These are phyloP conservation scores for Panurus biarmicus DNA, from an alignment of 2,113 vertebrate genomes.

Conservation along the genomic window DNA sequence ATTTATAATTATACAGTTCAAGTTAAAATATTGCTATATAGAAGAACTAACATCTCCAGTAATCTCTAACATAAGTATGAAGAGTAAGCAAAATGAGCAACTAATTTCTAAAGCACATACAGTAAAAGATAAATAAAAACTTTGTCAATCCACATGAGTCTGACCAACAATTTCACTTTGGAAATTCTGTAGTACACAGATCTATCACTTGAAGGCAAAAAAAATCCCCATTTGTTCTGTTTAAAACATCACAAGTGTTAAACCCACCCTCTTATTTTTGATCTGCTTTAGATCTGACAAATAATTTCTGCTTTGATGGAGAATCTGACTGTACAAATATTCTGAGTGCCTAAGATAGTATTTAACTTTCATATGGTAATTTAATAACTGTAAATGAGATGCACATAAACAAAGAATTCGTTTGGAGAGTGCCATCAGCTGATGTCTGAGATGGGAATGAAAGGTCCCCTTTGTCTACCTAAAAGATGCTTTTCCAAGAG, in stretches of 20 bases:
- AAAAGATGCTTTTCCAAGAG: background rate
- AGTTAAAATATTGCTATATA: background rate
- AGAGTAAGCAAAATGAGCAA: background rate
- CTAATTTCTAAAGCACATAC: background rate
- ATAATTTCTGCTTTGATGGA: background rate
- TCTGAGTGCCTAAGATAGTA: background rate
- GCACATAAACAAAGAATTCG: background rate
- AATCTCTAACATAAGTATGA: background rate
- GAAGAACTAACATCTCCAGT: background rate
- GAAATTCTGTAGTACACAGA: background rate
- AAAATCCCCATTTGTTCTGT: background rate
- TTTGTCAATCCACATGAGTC: background rate
- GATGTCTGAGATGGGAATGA: background rate
- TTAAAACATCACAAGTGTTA: background rate
- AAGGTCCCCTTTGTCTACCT: background rate
- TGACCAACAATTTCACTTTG: background rate
- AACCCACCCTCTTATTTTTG: background rate
- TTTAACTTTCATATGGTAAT: background rate
- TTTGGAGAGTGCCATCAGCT: background rate
- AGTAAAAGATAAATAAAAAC: background rate
- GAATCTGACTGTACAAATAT: background rate
- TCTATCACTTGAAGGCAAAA: background rate
- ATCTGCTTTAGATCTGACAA: background rate
- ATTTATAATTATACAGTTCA: background rate
- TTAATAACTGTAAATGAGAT: background rate